Evolutionary conservation across 2,797 vertebrate species (phyloP).

Genomic region (Protosalanx chinensis): DNA sequence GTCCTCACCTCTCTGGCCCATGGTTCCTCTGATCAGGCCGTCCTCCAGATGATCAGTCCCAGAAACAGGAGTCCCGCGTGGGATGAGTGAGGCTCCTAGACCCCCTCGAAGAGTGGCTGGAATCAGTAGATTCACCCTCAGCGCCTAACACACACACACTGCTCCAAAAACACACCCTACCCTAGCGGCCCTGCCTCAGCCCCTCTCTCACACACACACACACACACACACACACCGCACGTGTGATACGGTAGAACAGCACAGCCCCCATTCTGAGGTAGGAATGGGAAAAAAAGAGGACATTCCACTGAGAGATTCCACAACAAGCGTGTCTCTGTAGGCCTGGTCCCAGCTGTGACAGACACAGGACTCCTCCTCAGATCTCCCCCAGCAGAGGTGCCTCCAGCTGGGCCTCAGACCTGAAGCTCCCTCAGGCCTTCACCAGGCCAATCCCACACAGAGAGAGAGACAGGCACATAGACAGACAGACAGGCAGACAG

Average conservation of each 20-base stretch:
- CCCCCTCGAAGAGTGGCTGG: constrained; percentile 60
- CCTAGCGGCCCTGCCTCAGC: too few species aligned
- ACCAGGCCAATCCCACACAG: neutral
- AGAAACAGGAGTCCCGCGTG: too few species aligned
- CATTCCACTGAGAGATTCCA: constrained; percentile 15
- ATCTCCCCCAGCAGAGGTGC: constrained; percentile 26
- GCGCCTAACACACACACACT: neutral
- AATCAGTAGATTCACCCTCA: constrained; percentile 69
- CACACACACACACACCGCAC: neutral
- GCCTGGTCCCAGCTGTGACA: constrained; percentile 49
- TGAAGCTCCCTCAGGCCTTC: constrained; percentile 10
- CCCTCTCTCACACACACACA: constrained; percentile 1
- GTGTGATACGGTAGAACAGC: neutral
- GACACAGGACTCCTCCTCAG: constrained; percentile 23
- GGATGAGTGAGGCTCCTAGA: constrained; percentile 23
- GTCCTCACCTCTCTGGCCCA: constrained; percentile 47
- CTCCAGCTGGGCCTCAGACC: constrained; percentile 44
- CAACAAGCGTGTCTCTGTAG: constrained; percentile 39
- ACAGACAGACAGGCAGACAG: neutral
- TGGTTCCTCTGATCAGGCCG: constrained; percentile 25
- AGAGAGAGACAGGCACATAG: neutral
- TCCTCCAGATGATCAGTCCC: constrained; percentile 1
- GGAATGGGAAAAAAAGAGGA: constrained; percentile 6
- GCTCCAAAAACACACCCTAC: too few species aligned
- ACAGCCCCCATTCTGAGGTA: neutral